phyloP scores from a whole-genome alignment of 2,113 vertebrate genomes.

The Sardina pilchardus region DNA sequence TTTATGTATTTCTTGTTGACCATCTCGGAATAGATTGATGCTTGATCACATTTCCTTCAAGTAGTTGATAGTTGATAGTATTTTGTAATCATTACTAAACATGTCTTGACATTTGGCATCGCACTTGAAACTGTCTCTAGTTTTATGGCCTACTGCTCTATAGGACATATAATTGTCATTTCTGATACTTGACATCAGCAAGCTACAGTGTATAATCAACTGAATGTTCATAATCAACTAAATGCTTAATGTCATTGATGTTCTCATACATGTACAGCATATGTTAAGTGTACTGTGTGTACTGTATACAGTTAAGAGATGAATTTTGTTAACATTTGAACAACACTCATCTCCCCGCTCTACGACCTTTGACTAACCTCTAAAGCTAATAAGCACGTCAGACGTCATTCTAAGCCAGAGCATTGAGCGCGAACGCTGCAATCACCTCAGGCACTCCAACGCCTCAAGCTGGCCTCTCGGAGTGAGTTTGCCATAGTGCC shows the following conservation, averaged over 20 bases:
- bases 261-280: neutral
- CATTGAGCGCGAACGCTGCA: neutral
- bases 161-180: neutral
- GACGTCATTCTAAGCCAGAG: constrained; percentile 25
- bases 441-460: neutral
- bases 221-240: neutral
- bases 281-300: neutral
- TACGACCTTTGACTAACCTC: constrained; percentile 55
- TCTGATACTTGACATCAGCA: too few relatives aligned
- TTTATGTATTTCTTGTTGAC: neutral
- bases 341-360: constrained; percentile 48
- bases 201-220: neutral
- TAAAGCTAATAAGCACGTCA: constrained; percentile 22
- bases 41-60: neutral
- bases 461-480: neutral
- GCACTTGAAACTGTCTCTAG: neutral
- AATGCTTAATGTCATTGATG: neutral
- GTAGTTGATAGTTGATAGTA: neutral
- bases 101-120: neutral
- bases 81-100: neutral
- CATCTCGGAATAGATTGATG: neutral
- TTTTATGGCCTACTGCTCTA: neutral
- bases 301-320: neutral
- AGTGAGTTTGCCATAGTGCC: constrained; percentile 18
- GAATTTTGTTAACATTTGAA: constrained; percentile 5